A percentile compares a stretch with the other conserved stretches of the same genome.
Conservation (phyloP, 2,888 invertebrate species). For the Homarus gammarus region DNA sequence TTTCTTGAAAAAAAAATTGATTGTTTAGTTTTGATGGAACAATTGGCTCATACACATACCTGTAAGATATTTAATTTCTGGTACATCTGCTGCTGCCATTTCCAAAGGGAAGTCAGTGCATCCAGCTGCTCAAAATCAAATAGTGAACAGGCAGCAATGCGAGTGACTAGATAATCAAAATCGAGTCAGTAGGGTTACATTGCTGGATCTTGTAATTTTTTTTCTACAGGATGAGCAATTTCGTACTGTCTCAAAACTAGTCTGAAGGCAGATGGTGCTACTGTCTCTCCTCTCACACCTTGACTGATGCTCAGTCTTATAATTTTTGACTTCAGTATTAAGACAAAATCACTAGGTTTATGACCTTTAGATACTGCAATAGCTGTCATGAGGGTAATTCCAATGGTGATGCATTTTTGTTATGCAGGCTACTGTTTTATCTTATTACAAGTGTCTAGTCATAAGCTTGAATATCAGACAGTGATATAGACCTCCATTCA, state of each 20-base stretch:
- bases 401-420: slow-evolving; percentile 23
- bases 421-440: not conserved
- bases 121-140: slow-evolving; percentile 60
- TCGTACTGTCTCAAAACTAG: not conserved
- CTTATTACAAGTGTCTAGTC: not conserved
- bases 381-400: slow-evolving; percentile 7
- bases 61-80: not conserved
- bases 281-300: not conserved
- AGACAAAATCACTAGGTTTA: not conserved
- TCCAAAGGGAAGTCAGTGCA: slow-evolving; percentile 36
- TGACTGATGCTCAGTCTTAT: not conserved
- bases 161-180: slow-evolving; percentile 44
- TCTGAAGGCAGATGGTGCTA: not conserved
- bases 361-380: slow-evolving; percentile 13
- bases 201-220: not conserved
- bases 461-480: slow-evolving; percentile 7
- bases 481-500: not conserved
- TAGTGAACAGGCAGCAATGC: slow-evolving; percentile 5
- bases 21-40: not conserved
- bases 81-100: not conserved
- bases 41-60: not conserved
- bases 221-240: not conserved
- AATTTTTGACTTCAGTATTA: not conserved
- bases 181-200: not conserved
- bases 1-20: no score